Evolutionary conservation across 2,888 invertebrate species (phyloP).

Genomic region (Tillus elongatus): DNA sequence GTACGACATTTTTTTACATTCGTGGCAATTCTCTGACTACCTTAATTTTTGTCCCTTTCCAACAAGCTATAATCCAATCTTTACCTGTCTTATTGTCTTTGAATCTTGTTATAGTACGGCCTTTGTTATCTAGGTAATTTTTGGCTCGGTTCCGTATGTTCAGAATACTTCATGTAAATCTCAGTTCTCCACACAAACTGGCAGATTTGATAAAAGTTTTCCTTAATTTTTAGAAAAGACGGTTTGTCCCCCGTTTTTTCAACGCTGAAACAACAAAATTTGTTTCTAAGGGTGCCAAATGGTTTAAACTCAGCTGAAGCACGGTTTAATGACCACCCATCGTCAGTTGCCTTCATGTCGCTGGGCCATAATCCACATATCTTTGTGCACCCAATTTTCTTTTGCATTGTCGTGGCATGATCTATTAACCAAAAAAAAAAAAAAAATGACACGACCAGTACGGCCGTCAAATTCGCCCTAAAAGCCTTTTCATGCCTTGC

Average conservation of each 20-base stretch:
- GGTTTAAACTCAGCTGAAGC: conserved; percentile 8
- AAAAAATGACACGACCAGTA: no score
- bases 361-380: no score
- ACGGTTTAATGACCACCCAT: neutral
- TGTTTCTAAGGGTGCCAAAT: conserved; percentile 13
- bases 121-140: conserved; percentile 13
- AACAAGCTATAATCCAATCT: no score
- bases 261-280: conserved; percentile 11
- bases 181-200: conserved; percentile 15
- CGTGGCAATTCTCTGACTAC: neutral
- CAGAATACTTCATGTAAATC: conserved; percentile 11
- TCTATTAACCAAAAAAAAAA: no score
- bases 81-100: neutral
- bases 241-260: conserved; percentile 14
- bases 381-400: no score
- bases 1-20: neutral
- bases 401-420: no score
- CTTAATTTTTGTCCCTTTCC: neutral
- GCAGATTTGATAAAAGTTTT: conserved; percentile 12
- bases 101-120: conserved; percentile 7
- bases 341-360: no score
- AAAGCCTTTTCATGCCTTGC: no score
- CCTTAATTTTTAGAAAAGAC: conserved; percentile 10
- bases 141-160: conserved; percentile 12
- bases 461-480: no score